A percentile compares a stretch with the other conserved stretches of the same genome.
phyloP scores from a whole-genome alignment of 2,113 vertebrate genomes.

The Syngnathus scovelli region DNA sequence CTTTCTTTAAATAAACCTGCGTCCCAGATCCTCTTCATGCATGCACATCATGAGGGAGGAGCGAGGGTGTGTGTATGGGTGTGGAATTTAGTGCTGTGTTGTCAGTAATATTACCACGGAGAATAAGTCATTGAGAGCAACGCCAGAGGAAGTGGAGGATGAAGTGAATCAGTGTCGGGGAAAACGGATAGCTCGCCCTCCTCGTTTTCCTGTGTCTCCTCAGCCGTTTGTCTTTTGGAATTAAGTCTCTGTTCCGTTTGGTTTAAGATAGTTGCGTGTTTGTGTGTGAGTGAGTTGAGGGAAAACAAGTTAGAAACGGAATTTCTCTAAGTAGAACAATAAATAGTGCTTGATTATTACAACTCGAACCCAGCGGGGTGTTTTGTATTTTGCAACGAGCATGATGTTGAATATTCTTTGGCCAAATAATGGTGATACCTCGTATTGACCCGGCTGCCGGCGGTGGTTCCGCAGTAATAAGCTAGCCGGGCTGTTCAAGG shows the following conservation, averaged over 20 bases:
- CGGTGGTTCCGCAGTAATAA: slow-evolving; percentile 12
- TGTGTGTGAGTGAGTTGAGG: not conserved
- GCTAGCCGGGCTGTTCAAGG: slow-evolving; percentile 7
- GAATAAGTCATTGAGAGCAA: slow-evolving; percentile 62
- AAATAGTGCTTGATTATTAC: slow-evolving; percentile 31
- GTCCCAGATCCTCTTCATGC: slow-evolving; percentile 44
- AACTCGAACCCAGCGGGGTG: slow-evolving; percentile 1
- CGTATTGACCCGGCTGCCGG: slow-evolving; percentile 10
- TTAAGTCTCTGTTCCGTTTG: slow-evolving; percentile 40
- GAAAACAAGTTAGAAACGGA: slow-evolving; percentile 14
- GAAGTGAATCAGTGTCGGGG: slow-evolving; percentile 50
- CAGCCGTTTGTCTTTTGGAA: slow-evolving; percentile 47
- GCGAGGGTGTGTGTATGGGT: slow-evolving; percentile 7
- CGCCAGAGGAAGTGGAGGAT: slow-evolving; percentile 54
- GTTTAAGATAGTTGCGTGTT: slow-evolving; percentile 8
- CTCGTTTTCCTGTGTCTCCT: slow-evolving; percentile 24
- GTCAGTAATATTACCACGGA: slow-evolving; percentile 59
- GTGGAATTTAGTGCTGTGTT: slow-evolving; percentile 59
- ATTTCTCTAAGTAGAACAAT: slow-evolving; percentile 22
- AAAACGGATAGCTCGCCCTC: slow-evolving; percentile 50
- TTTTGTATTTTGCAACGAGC: slow-evolving; percentile 28
- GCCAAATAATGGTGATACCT: slow-evolving; percentile 2
- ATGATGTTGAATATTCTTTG: slow-evolving; percentile 5
- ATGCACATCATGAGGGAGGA: slow-evolving; percentile 16
- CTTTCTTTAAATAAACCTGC: slow-evolving; percentile 67